Evolutionary conservation across 2,113 vertebrate genomes (phyloP).

Genomic region (Pantherophis guttatus): DNA sequence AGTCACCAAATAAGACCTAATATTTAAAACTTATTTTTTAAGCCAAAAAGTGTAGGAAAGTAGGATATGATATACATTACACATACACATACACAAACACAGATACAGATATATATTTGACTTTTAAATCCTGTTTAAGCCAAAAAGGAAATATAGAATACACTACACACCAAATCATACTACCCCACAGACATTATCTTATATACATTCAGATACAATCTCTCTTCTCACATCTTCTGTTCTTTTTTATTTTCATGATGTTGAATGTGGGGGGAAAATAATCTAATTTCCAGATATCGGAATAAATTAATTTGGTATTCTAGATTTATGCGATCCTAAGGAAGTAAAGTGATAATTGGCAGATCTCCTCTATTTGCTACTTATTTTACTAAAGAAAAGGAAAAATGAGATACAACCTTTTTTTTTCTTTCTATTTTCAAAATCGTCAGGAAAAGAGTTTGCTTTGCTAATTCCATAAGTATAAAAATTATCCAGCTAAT

Average conservation of each 20-base stretch:
- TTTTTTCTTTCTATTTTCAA: neutral
- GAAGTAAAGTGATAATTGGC: neutral
- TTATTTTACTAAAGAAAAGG: neutral
- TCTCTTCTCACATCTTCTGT: neutral
- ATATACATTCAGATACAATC: neutral
- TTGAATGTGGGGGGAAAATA: neutral
- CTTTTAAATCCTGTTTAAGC: neutral
- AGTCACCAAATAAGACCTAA: neutral
- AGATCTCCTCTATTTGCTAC: neutral
- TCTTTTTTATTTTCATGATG: neutral
- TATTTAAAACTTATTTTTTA: neutral
- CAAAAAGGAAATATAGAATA: neutral
- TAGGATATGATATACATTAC: neutral
- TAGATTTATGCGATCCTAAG: neutral
- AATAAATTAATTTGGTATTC: neutral
- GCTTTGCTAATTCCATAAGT: neutral
- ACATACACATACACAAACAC: neutral
- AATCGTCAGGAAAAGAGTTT: neutral
- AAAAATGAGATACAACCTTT: neutral
- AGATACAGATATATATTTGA: neutral
- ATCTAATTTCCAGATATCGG: neutral
- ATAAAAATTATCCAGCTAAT: neutral
- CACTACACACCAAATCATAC: neutral
- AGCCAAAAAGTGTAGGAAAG: neutral
- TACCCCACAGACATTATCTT: neutral